Base-by-base conservation (phyloP, 2,888 invertebrate genomes). In the Hipparchia sbordonii region DNA sequence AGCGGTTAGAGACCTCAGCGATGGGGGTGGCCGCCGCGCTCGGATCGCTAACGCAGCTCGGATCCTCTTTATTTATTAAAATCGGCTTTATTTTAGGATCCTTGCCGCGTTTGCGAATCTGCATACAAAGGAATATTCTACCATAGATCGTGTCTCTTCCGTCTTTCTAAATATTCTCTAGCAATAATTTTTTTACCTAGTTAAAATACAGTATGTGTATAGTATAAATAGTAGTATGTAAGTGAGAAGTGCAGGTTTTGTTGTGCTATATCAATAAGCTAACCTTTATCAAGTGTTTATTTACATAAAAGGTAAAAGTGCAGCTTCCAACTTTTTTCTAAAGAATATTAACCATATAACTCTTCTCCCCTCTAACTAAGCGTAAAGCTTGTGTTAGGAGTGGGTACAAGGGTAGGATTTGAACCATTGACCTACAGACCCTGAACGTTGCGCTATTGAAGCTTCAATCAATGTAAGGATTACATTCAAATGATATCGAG, bases 1-100 rank as follows among this genome's bases (percentile, higher is more conserved):
- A 97, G 89, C 96, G 96, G 95, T 97, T 97, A 86, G 86, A 80
- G 79, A 85, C 86, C 72, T 82, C 79, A 51, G 82, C 76, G 77
- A 81, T 83, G 67, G 91, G 84, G 67, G 93, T 79, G 74, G 94
- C 88, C 77, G 93, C 91, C 76, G 92, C 84, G 81, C 89, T 89
- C 75, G 92, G 89, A 84, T 94, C 94, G 85, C 91, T 94, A 84
- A 95, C 89, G 81, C 94, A 94, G 82, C 94, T 94, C 73, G 95
- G 94, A 89, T 96, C 95, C 87, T 95, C 95, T 94, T 96, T 96
- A 92, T 97, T 97, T 82, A 96, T 82, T 85, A 97, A 94, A 88
- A 97, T 97, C 81, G 97, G 95, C 88, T 96, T 96, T 83, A 96
- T 94, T 91, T 95, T 96, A 85, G 95, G 95, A 91, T 95, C 95